Percentiles rank a stretch among this genome's conserved stretches.
phyloP scores from a whole-genome alignment of 2,888 invertebrate genomes.

The Archips xylosteana region DNA sequence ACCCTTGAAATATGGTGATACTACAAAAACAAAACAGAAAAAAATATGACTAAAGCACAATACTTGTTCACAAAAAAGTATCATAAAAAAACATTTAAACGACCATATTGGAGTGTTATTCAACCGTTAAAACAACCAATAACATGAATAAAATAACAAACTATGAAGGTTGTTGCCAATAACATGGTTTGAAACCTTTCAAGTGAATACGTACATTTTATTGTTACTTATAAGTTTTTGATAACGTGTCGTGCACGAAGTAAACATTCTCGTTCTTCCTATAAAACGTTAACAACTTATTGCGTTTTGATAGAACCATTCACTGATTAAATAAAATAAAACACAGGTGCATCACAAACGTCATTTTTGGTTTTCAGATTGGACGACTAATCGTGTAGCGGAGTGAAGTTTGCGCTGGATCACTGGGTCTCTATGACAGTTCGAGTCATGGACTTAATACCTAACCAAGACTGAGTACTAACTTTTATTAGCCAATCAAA shows the following conservation, averaged over 20 bases:
- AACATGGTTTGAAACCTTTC: constrained; percentile 66
- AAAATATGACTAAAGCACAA: constrained; percentile 44
- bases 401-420: constrained; percentile 12
- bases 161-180: constrained; percentile 45
- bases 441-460: no score
- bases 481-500: no score
- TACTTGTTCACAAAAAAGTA: constrained; percentile 5
- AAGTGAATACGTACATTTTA: constrained; percentile 68
- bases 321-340: constrained; percentile 42
- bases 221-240: constrained; percentile 52
- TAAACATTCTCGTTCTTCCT: constrained; percentile 35
- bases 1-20: constrained; percentile 44
- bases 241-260: constrained; percentile 51
- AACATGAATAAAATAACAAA: constrained; percentile 47
- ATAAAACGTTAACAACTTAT: constrained; percentile 32
- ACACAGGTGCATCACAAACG: constrained; percentile 42
- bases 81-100: constrained; percentile 5
- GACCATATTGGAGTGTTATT: constrained; percentile 31
- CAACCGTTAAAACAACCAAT: constrained; percentile 35
- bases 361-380: constrained; percentile 41
- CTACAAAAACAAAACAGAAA: constrained; percentile 54
- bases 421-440: constrained; percentile 8
- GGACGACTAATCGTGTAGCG: constrained; percentile 37
- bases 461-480: no score
- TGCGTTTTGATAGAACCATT: constrained; percentile 41